Base-by-base conservation (phyloP, 1,140 invertebrate genomes). In the Dendroctonus ponderosae region DNA sequence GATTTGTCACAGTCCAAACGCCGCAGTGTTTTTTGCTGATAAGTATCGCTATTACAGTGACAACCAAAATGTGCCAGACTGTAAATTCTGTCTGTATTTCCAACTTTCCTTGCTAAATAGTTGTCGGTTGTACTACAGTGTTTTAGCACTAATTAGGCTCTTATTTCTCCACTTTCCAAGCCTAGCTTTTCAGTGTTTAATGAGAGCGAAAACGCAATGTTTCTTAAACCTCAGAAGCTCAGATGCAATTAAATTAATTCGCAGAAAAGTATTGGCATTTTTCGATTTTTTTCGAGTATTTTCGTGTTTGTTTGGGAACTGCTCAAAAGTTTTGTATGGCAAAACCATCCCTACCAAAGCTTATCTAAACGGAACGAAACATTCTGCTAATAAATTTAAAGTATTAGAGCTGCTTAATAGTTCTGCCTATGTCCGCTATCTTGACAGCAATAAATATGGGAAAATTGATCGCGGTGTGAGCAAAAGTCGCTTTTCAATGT, bases 1-100 rank as follows among this genome's bases (percentile, higher is more conserved):
- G 77, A 78, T 78, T 78, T 78, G 77, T 78, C 77, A 78, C 76
- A 76, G 75, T 66, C 74, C 73, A 76, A 75, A 75, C 40, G 71
- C 71, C 70, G 70, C 73, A 71, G 75, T 76, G 72, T 75, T 76
- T 76, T 71, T 72, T 57, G 67, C 26, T 74, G 76, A 78, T 78
- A 76, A 78, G 66, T 72, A 77, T 77, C 77, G 8, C 5, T 48
- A 14, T 11, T 6, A 11, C 50, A 26, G 50, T 26, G 50, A 26
- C n/a, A 14, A n/a, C 9, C 50, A 52, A 52, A 52, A n/a, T 52
- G 50, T 37, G 26, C 7, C 12, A 5, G n/a, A 7, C 5, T n/a
- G 37, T 8, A 12, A 4, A 26, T 26, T 26, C 26, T 6, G 5
- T 1, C 14, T 0, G 48, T 61, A 26, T 26, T 26, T 26, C 26